These are phyloP conservation scores for Eilema caniola DNA, from an alignment of 2,888 invertebrate species.

Conservation along the genomic window DNA sequence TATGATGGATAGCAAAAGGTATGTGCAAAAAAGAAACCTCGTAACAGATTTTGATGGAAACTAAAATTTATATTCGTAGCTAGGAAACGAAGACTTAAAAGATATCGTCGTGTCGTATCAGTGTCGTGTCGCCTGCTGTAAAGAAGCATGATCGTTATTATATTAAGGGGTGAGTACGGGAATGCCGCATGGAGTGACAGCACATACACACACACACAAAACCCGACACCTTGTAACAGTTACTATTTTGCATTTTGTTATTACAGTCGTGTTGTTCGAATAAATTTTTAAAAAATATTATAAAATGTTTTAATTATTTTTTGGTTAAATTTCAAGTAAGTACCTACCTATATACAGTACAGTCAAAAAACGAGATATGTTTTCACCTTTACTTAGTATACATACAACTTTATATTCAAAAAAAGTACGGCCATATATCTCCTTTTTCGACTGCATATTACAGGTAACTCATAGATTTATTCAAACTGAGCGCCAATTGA, in stretches of 20 bases:
- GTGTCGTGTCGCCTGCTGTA: slow-evolving; percentile 22
- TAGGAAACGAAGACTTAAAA: too few species aligned
- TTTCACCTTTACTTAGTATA: too few species aligned
- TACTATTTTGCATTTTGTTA: slow-evolving; percentile 85
- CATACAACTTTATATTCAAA: too few species aligned
- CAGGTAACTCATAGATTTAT: too few species aligned
- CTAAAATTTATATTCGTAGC: background rate
- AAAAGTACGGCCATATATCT: too few species aligned
- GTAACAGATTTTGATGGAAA: background rate
- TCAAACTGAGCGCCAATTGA: too few species aligned
- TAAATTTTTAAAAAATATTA: slow-evolving; percentile 71
- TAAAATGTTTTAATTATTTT: slow-evolving; percentile 36
- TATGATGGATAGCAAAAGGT: too few species aligned
- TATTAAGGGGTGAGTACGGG: slow-evolving; percentile 51
- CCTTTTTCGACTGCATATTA: too few species aligned
- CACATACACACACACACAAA: slow-evolving; percentile 57
- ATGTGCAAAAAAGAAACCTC: too few species aligned
- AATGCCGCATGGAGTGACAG: slow-evolving; percentile 56
- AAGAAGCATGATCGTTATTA: slow-evolving; percentile 30
- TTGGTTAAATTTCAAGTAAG: too few species aligned
- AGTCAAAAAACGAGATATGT: too few species aligned
- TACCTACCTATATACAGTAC: too few species aligned
- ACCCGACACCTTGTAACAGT: slow-evolving; percentile 74
- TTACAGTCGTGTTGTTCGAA: slow-evolving; percentile 84
- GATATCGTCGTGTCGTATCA: background rate